Evolutionary conservation across 2,113 vertebrate species (phyloP).

Genomic region (Mormyrus iriodes): DNA sequence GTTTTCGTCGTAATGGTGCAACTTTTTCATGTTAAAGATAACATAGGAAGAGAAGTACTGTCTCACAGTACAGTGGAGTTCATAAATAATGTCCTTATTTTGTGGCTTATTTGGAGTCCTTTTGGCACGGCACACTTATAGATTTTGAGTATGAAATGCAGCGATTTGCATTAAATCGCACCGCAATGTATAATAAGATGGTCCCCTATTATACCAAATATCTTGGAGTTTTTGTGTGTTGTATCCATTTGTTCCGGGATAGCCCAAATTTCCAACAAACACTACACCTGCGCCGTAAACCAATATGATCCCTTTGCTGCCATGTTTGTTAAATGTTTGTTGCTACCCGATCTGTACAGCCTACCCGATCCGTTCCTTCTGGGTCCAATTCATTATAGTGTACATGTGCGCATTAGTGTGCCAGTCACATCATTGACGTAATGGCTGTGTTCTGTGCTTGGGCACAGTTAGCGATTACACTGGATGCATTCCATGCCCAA

Average conservation of each 20-base stretch:
- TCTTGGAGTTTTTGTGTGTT: background rate
- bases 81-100: background rate
- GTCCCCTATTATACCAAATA: background rate
- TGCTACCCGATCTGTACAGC: background rate
- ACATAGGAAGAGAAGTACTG: background rate
- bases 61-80: background rate
- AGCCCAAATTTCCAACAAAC: background rate
- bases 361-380: background rate
- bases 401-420: background rate
- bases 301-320: background rate
- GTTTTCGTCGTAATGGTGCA: background rate
- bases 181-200: background rate
- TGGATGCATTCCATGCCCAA: too few species aligned
- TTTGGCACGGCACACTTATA: background rate
- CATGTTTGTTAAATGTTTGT: background rate
- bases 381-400: background rate
- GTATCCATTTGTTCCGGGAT: background rate
- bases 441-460: background rate
- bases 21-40: background rate
- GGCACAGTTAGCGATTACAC: too few species aligned
- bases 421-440: background rate
- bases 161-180: background rate
- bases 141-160: background rate
- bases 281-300: background rate
- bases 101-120: background rate